Percentiles rank a stretch among this genome's conserved stretches.
These are phyloP conservation scores for Hydrolagus affinis DNA, from an alignment of 2,113 vertebrate genomes.

Conservation along the genomic window DNA sequence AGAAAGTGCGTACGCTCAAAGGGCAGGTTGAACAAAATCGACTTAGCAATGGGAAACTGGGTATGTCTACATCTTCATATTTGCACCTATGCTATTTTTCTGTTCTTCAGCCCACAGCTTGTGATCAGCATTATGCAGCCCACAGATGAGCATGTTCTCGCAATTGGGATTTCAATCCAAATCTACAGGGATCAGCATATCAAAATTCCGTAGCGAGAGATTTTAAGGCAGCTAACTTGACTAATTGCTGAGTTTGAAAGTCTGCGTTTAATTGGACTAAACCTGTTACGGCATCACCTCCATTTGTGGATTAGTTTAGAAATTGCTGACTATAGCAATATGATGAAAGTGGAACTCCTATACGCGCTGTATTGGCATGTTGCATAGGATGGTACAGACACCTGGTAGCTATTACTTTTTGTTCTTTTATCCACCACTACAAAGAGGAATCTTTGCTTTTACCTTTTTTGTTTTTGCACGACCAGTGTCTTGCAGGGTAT, in stretches of 20 bases:
- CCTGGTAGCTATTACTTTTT: background rate
- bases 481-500: too few relatives aligned
- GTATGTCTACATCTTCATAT: constrained; percentile 50
- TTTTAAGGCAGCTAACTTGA: background rate
- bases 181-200: too few relatives aligned
- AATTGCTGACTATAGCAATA: background rate
- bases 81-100: background rate
- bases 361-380: background rate
- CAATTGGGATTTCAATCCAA: background rate
- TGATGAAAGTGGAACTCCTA: background rate
- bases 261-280: background rate
- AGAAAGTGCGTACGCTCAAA: constrained; percentile 84
- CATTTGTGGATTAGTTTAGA: background rate
- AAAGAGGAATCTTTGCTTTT: background rate
- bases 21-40: constrained; percentile 94
- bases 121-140: background rate
- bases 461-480: too few relatives aligned
- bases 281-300: too few relatives aligned
- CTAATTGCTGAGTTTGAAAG: background rate
- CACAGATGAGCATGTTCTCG: background rate
- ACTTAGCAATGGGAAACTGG: constrained; percentile 85
- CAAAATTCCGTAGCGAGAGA: too few relatives aligned
- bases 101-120: background rate
- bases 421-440: background rate
- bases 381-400: background rate